A percentile compares a stretch with the other conserved stretches of the same genome.
phyloP scores from a whole-genome alignment of 2,888 invertebrate genomes.

The Tortricodes alternella region DNA sequence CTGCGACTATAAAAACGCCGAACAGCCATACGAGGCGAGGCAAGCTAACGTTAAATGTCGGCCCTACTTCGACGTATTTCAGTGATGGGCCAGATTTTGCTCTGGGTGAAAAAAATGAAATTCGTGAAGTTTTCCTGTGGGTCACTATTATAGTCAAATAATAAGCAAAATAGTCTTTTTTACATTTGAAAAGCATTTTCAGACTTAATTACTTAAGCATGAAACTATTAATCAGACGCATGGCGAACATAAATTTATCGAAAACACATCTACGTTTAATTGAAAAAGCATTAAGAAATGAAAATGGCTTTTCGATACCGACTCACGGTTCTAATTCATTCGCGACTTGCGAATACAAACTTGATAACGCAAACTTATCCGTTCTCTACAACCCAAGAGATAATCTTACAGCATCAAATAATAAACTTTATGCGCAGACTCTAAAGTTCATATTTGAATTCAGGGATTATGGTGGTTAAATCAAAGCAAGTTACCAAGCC shows the following conservation, averaged over 20 bases:
- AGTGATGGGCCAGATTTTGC: no score
- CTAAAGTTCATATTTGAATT: conserved; percentile 29
- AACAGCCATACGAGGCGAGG: no score
- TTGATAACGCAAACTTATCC: conserved; percentile 55
- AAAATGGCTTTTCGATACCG: conserved; percentile 58
- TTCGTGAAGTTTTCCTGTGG: no score
- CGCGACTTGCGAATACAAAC: conserved; percentile 59
- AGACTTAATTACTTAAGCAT: no score
- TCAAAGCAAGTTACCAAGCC: conserved; percentile 27
- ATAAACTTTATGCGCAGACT: background rate
- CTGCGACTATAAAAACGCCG: no score
- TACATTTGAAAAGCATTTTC: no score
- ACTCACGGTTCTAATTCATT: conserved; percentile 45
- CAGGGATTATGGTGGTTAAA: conserved; percentile 29
- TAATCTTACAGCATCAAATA: conserved; percentile 14
- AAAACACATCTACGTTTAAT: background rate
- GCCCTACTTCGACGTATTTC: no score
- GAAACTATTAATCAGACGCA: no score
- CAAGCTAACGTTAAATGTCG: no score
- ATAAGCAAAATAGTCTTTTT: no score
- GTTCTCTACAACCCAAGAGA: conserved; percentile 32
- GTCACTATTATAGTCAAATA: no score
- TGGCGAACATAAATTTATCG: background rate
- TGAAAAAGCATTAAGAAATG: conserved; percentile 30
- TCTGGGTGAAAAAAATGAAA: no score